Evolutionary conservation across 2,113 vertebrate genomes (phyloP).

Genomic region (Chunga burmeisteri): DNA sequence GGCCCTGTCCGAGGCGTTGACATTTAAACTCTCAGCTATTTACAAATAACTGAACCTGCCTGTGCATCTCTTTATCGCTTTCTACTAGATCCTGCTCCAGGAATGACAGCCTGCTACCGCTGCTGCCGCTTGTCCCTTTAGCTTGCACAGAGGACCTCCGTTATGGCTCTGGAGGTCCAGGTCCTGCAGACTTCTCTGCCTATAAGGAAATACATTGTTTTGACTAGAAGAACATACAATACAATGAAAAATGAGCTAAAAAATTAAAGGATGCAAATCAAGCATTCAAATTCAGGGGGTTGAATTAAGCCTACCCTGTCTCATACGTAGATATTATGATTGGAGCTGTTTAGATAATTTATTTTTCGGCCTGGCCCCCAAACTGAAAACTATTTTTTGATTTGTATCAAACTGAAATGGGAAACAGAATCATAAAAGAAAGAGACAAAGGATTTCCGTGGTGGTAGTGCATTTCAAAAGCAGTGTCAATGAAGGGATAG

Average conservation of each 20-base stretch:
- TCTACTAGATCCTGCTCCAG: not conserved
- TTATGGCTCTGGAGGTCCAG: not conserved
- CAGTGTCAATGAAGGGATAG: not conserved
- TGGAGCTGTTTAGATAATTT: not conserved
- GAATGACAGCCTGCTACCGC: not conserved
- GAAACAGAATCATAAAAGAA: not conserved
- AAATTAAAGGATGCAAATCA: not conserved
- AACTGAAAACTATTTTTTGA: not conserved
- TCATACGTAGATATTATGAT: not conserved
- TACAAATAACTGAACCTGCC: not conserved
- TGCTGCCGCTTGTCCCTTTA: not conserved
- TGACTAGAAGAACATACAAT: not conserved
- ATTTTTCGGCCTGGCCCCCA: not conserved
- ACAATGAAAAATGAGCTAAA: not conserved
- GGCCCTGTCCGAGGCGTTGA: not conserved
- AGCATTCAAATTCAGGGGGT: not conserved
- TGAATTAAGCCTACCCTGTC: not conserved
- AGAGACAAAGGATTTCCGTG: not conserved
- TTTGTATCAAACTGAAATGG: not conserved
- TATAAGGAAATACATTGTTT: not conserved
- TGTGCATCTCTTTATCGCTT: not conserved
- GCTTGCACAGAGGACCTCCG: not conserved
- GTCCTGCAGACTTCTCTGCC: not conserved
- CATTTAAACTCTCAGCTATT: not conserved
- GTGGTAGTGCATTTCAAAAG: not conserved